Evolutionary conservation across 2,888 invertebrate genomes (phyloP), one percentile per base, ranked within the genome.

Genomic region (Polydesmus complanatus): DNA sequence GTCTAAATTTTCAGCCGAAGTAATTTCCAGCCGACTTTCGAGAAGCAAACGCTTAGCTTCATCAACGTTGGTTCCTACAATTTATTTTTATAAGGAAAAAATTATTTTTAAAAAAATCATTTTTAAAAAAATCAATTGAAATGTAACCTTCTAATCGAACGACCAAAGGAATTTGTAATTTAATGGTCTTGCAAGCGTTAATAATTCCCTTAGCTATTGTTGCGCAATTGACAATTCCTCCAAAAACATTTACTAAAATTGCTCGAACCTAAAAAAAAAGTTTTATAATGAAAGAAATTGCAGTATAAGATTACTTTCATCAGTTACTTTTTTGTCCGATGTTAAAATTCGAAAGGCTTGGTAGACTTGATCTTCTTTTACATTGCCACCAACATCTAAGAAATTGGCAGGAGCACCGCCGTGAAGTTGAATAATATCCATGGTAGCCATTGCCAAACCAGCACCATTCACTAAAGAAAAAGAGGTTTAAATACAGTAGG

Each of bases 381-480:
- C 98, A 62, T 86, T 85, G 59, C 98, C 98, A 23, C 98, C 98
- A 55, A 96, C 89, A 73, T 99, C 98, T 56, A 99, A 79, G 77
- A 99, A 99, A 75, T 99, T 99, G 0, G 98, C 98, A 8, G 98
- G 97, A 67, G 82, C 83, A 18, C 98, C 98, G 21, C 97, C 97
- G 74, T 94, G 86, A 49, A 97, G 77, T 72, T 91, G 92, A 64
- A 99, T 96, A 49, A 98, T 92, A 73, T 99, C 98, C 97, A 99
- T 96, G 5, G 98, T 99, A 1, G 97, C 98, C 98, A 99, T 99
- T 2, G 98, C 98, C 58, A 99, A 78, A 1, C 98, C 98, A 66
- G 98, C 98, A 22, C 98, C 98, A 78, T 99, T 99, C 0, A 99
- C 98, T 83, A 83, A 5, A 52, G 19, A 52, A 47, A 47, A 47